A percentile compares a stretch with the other conserved stretches of the same genome.
Conservation (phyloP, 2,888 invertebrate genomes). For the Heterodera filipjevi region DNA sequence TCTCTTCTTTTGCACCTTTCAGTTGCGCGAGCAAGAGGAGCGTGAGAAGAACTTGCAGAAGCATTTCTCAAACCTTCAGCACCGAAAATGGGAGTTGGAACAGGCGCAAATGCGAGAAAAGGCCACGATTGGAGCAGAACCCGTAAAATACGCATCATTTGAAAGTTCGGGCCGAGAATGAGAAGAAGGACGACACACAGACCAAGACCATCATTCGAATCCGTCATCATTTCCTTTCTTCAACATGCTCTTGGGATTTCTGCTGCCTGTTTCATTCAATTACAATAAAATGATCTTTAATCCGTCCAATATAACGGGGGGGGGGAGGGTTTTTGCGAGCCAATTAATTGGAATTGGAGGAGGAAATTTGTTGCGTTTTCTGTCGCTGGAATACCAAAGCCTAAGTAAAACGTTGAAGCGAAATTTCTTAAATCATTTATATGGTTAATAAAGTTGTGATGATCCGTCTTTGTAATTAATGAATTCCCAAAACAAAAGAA, state of each 20-base stretch:
- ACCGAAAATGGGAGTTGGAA: conserved; percentile 51
- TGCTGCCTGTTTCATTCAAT: no score
- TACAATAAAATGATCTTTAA: background rate
- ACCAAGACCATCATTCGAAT: background rate
- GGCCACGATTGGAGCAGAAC: conserved; percentile 72
- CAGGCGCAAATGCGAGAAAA: conserved; percentile 46
- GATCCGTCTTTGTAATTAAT: no score
- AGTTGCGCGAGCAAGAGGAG: conserved; percentile 39
- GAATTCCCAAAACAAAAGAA: background rate
- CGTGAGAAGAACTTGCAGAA: conserved; percentile 85
- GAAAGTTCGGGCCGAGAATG: conserved; percentile 17
- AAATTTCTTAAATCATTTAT: background rate
- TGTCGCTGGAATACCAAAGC: background rate
- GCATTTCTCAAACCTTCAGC: conserved; percentile 77
- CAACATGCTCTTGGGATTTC: no score
- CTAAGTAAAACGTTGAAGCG: background rate
- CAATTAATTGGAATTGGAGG: background rate
- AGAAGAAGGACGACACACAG: background rate
- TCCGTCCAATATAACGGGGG: background rate
- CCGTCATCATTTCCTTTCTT: background rate
- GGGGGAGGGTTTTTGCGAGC: background rate
- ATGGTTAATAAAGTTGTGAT: no score
- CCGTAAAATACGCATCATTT: conserved; percentile 70
- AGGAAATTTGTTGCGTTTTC: conserved; percentile 8
- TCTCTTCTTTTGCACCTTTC: background rate